Conservation (phyloP, 1,140 invertebrate genomes). For the Pemphigus obesinymphae region DNA sequence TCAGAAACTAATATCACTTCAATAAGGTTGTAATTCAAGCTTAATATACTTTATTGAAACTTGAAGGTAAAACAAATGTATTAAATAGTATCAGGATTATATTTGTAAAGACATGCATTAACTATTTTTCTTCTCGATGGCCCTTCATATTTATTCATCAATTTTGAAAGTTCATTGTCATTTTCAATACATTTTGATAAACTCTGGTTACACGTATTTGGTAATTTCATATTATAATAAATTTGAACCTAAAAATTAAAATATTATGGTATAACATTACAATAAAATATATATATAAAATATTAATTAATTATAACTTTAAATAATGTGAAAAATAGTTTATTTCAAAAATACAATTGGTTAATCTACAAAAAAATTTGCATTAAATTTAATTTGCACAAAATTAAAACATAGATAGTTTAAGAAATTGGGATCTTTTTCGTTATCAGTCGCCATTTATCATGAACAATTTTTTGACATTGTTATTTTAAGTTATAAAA, state of each 20-base stretch:
- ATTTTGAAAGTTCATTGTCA: background rate
- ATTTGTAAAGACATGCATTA: background rate
- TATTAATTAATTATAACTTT: background rate
- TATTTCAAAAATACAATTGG: background rate
- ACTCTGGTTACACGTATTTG: background rate
- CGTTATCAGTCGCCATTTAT: no score
- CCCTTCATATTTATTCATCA: background rate
- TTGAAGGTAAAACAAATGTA: background rate
- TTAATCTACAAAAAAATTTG: background rate
- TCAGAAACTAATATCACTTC: no score
- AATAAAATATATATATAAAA: background rate
- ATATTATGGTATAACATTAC: background rate
- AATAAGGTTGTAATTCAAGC: no score
- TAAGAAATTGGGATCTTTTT: no score
- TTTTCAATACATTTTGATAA: constrained; percentile 27
- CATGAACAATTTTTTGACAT: no score
- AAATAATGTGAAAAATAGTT: background rate
- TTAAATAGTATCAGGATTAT: background rate
- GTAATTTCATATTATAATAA: constrained; percentile 43
- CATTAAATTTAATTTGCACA: no score
- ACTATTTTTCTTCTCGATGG: background rate
- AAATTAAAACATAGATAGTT: no score
- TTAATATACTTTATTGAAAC: no score
- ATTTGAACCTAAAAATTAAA: constrained; percentile 45
- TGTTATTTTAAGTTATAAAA: no score